Evolutionary conservation across 64 coral and sea anemone species (phyloP).

Genomic region (Pocillopora damicornis): DNA sequence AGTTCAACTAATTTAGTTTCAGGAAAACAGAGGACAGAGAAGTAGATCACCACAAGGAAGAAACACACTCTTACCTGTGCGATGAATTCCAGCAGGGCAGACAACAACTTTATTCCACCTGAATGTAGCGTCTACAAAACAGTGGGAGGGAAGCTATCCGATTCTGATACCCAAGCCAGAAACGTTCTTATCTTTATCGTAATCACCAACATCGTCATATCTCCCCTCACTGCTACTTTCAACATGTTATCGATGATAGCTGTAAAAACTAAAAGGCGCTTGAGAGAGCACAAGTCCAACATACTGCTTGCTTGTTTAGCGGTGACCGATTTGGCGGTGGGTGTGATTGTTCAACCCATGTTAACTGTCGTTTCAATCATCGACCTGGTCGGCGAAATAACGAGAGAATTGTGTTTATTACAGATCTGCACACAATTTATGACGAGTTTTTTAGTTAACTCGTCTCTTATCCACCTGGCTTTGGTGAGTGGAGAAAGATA

Average conservation of each 20-base stretch:
- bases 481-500: background rate
- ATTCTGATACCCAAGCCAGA: background rate
- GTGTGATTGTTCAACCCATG: background rate
- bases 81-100: background rate
- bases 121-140: background rate
- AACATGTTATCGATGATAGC: conserved; percentile 1
- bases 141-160: background rate
- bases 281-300: background rate
- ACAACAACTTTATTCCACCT: background rate
- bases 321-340: background rate
- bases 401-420: background rate
- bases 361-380: background rate
- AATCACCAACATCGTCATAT: background rate
- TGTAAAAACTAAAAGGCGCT: background rate
- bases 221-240: background rate
- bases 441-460: background rate
- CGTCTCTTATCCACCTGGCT: conserved; percentile 2
- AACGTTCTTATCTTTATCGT: background rate
- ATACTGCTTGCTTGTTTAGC: background rate
- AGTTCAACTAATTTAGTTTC: too few species aligned
- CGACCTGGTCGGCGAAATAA: background rate
- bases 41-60: too few species aligned
- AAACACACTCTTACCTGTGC: too few species aligned
- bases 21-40: too few species aligned
- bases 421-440: background rate